phyloP scores from a whole-genome alignment of 2,113 vertebrate genomes.

The Menidia beryllina region DNA sequence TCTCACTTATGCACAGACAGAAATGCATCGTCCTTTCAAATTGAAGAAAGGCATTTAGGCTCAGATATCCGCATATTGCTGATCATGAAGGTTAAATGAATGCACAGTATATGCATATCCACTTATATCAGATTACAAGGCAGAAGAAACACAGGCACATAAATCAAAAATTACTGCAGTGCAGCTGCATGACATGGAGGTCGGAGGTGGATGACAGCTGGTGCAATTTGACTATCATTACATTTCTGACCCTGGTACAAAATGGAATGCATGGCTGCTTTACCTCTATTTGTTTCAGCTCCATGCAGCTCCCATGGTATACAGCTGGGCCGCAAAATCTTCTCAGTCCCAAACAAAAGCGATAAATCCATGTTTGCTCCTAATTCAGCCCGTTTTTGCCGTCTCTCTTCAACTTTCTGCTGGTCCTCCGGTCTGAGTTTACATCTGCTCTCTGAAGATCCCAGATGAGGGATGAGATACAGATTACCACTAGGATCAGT shows the following conservation, averaged over 20 bases:
- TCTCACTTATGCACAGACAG: conserved; percentile 6
- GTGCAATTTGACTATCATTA: conserved; percentile 12
- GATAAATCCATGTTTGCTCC: conserved; percentile 46
- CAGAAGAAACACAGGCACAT: conserved; percentile 45
- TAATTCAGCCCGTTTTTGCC: conserved; percentile 3
- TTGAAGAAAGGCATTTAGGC: conserved; percentile 19
- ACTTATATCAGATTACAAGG: conserved; percentile 51
- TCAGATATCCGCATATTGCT: conserved; percentile 59
- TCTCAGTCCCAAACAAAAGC: conserved; percentile 40
- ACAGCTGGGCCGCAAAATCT: conserved; percentile 64
- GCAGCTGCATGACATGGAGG: conserved; percentile 44
- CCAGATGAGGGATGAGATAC: conserved; percentile 37
- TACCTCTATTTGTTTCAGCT: conserved; percentile 57
- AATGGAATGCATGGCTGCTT: conserved; percentile 19
- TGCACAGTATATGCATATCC: conserved; percentile 36
- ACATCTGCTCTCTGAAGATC: conserved; percentile 22
- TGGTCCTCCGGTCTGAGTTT: conserved; percentile 22
- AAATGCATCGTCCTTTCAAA: conserved; percentile 12
- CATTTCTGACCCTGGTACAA: conserved; percentile 27
- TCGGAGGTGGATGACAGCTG: conserved; percentile 50
- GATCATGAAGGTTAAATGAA: conserved; percentile 67
- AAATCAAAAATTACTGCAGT: conserved; percentile 56
- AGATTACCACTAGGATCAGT: conserved; percentile 54
- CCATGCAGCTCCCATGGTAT: conserved; percentile 63
- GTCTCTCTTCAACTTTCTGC: conserved; percentile 8